Percentiles rank a stretch among this genome's conserved stretches.
Evolutionary conservation across 2,888 invertebrate species (phyloP).

Genomic region (Sinodicranocentrus sp.): DNA sequence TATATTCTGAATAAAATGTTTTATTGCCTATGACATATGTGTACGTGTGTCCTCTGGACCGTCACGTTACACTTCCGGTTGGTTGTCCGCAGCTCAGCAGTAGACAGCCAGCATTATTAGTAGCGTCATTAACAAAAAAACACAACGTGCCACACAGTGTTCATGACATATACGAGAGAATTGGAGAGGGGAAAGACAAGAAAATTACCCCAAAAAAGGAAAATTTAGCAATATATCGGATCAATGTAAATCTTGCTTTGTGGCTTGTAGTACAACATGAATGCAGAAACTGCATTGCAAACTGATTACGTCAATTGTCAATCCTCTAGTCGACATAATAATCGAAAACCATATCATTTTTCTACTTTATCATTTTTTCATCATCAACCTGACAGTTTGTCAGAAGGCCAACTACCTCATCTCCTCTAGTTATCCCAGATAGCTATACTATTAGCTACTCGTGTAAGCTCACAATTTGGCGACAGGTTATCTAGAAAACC

Average conservation of each 20-base stretch:
- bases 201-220: not conserved
- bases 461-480: too few species aligned
- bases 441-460: too few species aligned
- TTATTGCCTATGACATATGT: slow-evolving; percentile 42
- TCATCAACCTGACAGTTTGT: too few species aligned
- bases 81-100: slow-evolving; percentile 44
- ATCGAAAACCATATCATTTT: too few species aligned
- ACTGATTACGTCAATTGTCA: too few species aligned
- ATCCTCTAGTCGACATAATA: too few species aligned
- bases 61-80: slow-evolving; percentile 74
- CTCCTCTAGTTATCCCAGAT: too few species aligned
- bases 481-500: too few species aligned
- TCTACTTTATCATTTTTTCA: too few species aligned
- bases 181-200: slow-evolving; percentile 15
- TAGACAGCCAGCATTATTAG: slow-evolving; percentile 20
- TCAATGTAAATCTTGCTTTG: not conserved
- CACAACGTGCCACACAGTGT: slow-evolving; percentile 14
- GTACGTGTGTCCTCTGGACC: slow-evolving; percentile 71
- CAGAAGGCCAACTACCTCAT: too few species aligned
- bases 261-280: too few species aligned
- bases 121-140: slow-evolving; percentile 22
- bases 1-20: not conserved
- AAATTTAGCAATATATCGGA: not conserved
- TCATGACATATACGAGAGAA: not conserved
- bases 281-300: too few species aligned